Evolutionary conservation across 2,113 vertebrate species (phyloP).

Genomic region (Sorex araneus): DNA sequence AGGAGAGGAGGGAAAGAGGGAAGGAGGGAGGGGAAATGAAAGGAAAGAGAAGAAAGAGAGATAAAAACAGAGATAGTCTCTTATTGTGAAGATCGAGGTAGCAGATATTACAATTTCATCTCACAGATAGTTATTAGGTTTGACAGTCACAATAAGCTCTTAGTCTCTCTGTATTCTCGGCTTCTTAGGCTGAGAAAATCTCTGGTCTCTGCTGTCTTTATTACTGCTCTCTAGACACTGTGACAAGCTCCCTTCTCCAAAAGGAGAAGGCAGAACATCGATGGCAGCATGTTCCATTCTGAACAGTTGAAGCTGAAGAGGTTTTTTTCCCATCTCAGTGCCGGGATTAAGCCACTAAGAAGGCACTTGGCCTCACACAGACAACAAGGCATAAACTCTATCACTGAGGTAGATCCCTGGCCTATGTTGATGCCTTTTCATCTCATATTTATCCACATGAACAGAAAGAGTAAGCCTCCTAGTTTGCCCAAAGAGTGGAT

Average conservation of each 20-base stretch:
- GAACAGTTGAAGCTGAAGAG: neutral
- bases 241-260: neutral
- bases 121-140: neutral
- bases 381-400: too few relatives aligned
- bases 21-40: too few relatives aligned
- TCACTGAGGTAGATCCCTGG: too few relatives aligned
- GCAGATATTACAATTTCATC: neutral
- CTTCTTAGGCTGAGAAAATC: neutral
- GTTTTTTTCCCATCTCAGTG: too few relatives aligned
- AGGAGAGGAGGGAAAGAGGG: too few relatives aligned
- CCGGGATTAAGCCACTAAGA: too few relatives aligned
- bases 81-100: neutral
- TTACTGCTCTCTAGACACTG: neutral
- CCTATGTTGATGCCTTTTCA: neutral
- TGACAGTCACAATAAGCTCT: neutral
- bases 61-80: neutral
- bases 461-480: constrained; percentile 38
- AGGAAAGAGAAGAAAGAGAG: too few relatives aligned
- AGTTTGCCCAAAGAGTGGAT: neutral
- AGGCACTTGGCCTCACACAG: too few relatives aligned
- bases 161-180: neutral
- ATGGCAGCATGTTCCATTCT: neutral
- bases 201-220: neutral
- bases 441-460: constrained; percentile 42
- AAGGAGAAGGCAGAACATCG: neutral